These are phyloP conservation scores for Sandelia bainsii DNA, from an alignment of 2,797 vertebrate species.

Conservation along the genomic window DNA sequence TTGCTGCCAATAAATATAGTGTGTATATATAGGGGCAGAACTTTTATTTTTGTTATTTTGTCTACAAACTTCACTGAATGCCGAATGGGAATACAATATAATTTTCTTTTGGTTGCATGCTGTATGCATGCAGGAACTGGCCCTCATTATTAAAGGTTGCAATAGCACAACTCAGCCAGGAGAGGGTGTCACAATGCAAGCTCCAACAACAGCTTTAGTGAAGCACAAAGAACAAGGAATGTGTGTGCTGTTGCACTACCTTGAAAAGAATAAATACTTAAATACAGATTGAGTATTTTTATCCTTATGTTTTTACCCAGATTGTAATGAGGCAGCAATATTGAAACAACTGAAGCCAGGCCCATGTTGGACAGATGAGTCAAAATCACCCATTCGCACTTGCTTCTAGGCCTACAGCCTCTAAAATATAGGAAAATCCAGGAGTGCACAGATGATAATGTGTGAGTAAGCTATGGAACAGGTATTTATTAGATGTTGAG, in stretches of 20 bases:
- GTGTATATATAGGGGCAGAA: background rate
- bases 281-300: no score
- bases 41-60: background rate
- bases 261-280: background rate
- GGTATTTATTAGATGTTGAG: conserved; percentile 48
- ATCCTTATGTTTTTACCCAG: background rate
- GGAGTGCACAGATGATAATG: conserved; percentile 5
- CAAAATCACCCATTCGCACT: background rate
- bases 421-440: background rate
- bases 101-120: background rate
- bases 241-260: background rate
- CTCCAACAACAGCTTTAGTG: background rate
- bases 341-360: background rate
- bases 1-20: no score
- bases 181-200: conserved; percentile 35
- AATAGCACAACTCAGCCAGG: conserved; percentile 38
- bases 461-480: conserved; percentile 31
- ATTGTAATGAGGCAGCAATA: background rate
- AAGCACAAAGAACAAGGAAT: no score
- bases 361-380: background rate
- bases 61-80: background rate
- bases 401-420: background rate
- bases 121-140: no score
- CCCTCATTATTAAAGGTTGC: conserved; percentile 14
- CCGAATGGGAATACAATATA: background rate